Evolutionary conservation across 2,113 vertebrate genomes (phyloP), one percentile per base, ranked within the genome.

Genomic region (Perca flavescens): DNA sequence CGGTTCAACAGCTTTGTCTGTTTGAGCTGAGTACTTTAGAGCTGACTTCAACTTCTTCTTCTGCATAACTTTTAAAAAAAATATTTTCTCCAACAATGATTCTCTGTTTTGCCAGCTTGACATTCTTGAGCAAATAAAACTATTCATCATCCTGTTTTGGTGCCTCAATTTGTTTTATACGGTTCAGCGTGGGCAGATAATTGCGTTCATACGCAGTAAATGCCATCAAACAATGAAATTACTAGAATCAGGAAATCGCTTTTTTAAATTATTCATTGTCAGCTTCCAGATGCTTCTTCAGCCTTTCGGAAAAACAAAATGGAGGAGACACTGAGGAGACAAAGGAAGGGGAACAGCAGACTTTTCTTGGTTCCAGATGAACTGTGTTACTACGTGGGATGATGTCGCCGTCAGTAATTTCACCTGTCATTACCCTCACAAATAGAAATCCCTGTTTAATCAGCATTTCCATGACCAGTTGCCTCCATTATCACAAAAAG

Each of bases 381-480:
- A 52, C 13, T 14, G 2, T 2, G 77, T 77, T 79, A 79, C 36
- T n/a, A 52, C 1, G 58, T 66, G 50, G 77, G 73, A 62, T 25
- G 49, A 57, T 34, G 74, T 57, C 77, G 28, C n/a, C 28, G 11
- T 76, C 77, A 22, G 77, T 85, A 87, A 91, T 92, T 92, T 92
- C 88, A 86, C 86, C 77, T 90, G 82, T 82, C 92, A 91, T 91
- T 91, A 88, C 86, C 87, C 84, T 79, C 84, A 71, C 86, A 85
- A 86, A 91, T 84, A 72, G 67, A 80, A 74, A 67, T 66, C 65
- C 46, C 73, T 53, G 61, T 81, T 86, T 77, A 85, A 89, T 91
- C 82, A 72, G 58, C 58, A 64, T 75, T 82, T 80, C 80, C 62
- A 63, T 77, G 81, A 65, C 36, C 10, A 25, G 54, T 19, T 54